phyloP scores from a whole-genome alignment of 2,888 invertebrate species.

The Mellilla xanthometata region DNA sequence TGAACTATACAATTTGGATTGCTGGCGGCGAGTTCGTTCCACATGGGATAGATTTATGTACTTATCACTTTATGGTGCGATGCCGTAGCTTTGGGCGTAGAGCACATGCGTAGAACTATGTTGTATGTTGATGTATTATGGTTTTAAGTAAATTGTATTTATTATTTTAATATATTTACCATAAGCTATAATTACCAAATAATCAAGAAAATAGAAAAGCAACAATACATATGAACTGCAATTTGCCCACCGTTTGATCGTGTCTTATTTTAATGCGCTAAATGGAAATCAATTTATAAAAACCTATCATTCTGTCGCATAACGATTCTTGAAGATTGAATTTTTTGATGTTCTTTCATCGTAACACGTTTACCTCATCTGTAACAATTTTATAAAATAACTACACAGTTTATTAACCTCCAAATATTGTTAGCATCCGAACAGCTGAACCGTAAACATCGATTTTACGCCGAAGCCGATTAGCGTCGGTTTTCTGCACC shows the following conservation, averaged over 20 bases:
- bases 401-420: conserved; percentile 31
- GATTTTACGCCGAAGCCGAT: conserved; percentile 37
- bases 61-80: conserved; percentile 1
- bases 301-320: too few relatives aligned
- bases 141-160: too few relatives aligned
- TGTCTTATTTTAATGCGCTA: too few relatives aligned
- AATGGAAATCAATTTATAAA: too few relatives aligned
- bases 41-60: conserved; percentile 5
- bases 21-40: conserved; percentile 6
- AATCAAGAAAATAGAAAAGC: too few relatives aligned
- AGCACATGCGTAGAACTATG: neutral
- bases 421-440: conserved; percentile 45
- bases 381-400: neutral
- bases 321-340: too few relatives aligned
- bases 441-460: conserved; percentile 56
- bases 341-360: neutral
- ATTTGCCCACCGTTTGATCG: too few relatives aligned
- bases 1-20: conserved; percentile 32
- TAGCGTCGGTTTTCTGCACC: conserved; percentile 34
- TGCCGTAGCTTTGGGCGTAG: conserved; percentile 4
- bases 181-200: too few relatives aligned
- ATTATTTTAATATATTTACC: too few relatives aligned
- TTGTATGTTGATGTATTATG: too few relatives aligned
- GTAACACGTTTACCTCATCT: conserved; percentile 10
- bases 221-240: too few relatives aligned